Evolutionary conservation across 2,797 vertebrate genomes (phyloP).

Genomic region (Sebastes melanostomus): DNA sequence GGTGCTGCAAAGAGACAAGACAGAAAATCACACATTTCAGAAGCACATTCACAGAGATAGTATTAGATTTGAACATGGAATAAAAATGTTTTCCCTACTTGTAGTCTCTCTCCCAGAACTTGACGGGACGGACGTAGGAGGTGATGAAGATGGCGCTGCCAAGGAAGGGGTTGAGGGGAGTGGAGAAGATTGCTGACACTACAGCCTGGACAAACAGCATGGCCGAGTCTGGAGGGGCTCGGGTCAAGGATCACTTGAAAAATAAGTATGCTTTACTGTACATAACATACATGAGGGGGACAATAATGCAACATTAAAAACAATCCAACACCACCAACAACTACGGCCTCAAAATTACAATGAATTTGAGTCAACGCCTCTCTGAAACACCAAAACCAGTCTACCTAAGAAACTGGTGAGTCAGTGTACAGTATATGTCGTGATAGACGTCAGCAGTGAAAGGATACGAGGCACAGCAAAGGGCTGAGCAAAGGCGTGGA

Average conservation of each 20-base stretch:
- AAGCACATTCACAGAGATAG: background rate
- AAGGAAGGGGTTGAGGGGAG: constrained; percentile 95
- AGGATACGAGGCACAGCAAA: constrained; percentile 99
- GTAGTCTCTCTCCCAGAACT: constrained; percentile 99
- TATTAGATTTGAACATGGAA: background rate
- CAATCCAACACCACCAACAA: background rate
- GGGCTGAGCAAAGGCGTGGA: constrained; percentile 98
- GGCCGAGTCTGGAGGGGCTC: constrained; percentile 87
- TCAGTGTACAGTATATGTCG: background rate
- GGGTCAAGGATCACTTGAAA: constrained; percentile 81
- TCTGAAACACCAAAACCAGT: background rate
- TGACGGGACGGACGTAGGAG: constrained; percentile 96
- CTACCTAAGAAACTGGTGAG: background rate
- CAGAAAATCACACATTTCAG: background rate
- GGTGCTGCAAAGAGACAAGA: constrained; percentile 77
- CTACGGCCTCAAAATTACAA: background rate
- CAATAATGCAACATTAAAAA: background rate
- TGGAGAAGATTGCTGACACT: constrained; percentile 94
- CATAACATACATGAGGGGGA: background rate
- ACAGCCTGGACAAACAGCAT: constrained; percentile 96
- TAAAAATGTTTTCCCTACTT: constrained; percentile 83
- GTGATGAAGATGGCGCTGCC: constrained; percentile 99
- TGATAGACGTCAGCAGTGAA: constrained; percentile 29
- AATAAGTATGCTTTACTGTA: background rate
- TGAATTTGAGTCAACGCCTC: background rate